These are phyloP conservation scores for Palythoa grandiflora DNA, from an alignment of 92 coral and sea anemone species.

Conservation along the genomic window DNA sequence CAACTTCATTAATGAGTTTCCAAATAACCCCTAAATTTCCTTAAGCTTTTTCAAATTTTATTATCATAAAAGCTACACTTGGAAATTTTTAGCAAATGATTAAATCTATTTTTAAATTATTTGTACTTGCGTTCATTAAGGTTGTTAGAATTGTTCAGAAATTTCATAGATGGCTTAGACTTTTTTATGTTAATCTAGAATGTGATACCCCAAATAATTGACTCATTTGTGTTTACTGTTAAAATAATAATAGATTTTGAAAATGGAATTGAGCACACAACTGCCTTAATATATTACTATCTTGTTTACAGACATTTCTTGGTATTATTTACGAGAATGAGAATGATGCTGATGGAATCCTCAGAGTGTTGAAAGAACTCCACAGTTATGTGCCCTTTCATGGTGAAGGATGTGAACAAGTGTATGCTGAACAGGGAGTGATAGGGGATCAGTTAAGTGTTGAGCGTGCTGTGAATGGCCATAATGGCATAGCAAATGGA, in stretches of 20 bases:
- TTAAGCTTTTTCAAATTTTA: conserved; percentile 34
- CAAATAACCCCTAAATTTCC: conserved; percentile 31
- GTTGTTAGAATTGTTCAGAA: conserved; percentile 25
- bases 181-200: not conserved
- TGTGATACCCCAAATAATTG: not conserved
- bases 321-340: conserved; percentile 59
- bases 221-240: not conserved
- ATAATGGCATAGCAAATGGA: conserved; percentile 48
- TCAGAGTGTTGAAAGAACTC: conserved; percentile 34
- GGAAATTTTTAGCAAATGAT: conserved; percentile 47
- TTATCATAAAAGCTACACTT: conserved; percentile 44
- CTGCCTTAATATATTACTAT: not conserved
- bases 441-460: conserved; percentile 52
- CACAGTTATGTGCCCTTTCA: conserved; percentile 52
- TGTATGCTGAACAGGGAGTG: conserved; percentile 46
- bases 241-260: conserved; percentile 8
- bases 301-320: conserved; percentile 44
- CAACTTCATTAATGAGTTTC: conserved; percentile 28
- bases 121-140: conserved; percentile 33
- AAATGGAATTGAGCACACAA: conserved; percentile 1
- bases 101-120: conserved; percentile 34
- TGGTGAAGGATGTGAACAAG: conserved; percentile 43
- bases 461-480: conserved; percentile 59
- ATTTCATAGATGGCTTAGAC: conserved; percentile 30
- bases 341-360: conserved; percentile 56